Conservation (phyloP, 1,140 invertebrate genomes). For the Brachionus sp. region DNA sequence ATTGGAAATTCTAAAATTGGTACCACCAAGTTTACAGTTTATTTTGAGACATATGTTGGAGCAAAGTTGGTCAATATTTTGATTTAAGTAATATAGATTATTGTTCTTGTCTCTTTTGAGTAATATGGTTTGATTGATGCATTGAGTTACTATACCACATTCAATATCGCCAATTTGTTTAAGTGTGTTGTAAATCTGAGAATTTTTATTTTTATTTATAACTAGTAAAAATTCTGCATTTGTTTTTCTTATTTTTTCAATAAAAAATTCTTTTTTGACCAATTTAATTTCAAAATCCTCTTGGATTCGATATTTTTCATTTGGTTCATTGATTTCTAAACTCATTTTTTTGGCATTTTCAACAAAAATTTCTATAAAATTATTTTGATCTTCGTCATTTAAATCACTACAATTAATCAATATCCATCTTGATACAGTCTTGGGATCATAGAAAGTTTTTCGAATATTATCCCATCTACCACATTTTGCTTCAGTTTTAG, state of each 20-base stretch:
- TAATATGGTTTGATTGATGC: not conserved
- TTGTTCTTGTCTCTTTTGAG: not conserved
- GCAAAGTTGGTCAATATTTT: not conserved
- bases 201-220: not conserved
- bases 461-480: not conserved
- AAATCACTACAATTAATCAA: not conserved
- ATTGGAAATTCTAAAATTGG: not conserved
- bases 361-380: not conserved
- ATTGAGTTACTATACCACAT: not conserved
- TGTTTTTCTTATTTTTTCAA: not conserved
- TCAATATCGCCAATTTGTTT: slow-evolving; percentile 10
- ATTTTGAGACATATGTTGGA: slow-evolving; percentile 27
- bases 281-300: too few species aligned
- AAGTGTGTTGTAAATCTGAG: not conserved
- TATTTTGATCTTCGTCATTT: not conserved
- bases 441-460: not conserved
- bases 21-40: slow-evolving; percentile 1
- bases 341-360: not conserved
- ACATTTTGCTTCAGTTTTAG: not conserved
- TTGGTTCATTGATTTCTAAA: not conserved
- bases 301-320: not conserved
- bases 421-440: not conserved
- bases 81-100: not conserved
- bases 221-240: not conserved
- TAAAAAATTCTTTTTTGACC: not conserved